phyloP scores from a whole-genome alignment of 35 echinoderm and acorn worm species.

The Ptychodera flava region DNA sequence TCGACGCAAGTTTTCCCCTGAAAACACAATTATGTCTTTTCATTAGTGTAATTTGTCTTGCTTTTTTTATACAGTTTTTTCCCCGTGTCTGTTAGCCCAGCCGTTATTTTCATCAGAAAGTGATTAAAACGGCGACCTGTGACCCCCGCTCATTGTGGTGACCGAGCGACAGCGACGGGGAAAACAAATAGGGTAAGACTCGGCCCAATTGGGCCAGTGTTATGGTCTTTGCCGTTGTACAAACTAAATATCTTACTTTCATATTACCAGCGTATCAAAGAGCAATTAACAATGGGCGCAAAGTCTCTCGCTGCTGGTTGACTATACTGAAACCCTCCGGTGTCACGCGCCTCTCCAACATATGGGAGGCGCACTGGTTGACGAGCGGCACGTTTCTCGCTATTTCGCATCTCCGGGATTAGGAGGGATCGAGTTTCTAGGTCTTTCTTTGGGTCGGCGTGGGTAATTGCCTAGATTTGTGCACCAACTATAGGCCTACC shows the following conservation, averaged over 20 bases:
- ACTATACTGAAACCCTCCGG: background rate
- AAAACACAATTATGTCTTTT: background rate
- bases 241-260: background rate
- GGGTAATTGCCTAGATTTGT: background rate
- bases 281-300: background rate
- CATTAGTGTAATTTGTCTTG: background rate
- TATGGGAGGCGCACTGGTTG: background rate
- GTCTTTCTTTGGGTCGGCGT: background rate
- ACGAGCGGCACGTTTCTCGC: background rate
- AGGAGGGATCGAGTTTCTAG: background rate
- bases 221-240: background rate
- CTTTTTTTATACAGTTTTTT: background rate
- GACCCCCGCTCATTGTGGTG: background rate
- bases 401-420: background rate
- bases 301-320: background rate
- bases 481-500: too few relatives aligned
- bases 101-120: slow-evolving; percentile 1
- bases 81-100: background rate
- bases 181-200: background rate
- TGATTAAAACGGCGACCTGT: background rate
- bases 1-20: background rate
- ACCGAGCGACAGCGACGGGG: background rate
- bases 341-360: background rate
- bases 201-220: background rate
- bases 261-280: background rate